These are phyloP conservation scores for Ametastegia equiseti DNA, from an alignment of 2,888 invertebrate genomes.

Conservation along the genomic window DNA sequence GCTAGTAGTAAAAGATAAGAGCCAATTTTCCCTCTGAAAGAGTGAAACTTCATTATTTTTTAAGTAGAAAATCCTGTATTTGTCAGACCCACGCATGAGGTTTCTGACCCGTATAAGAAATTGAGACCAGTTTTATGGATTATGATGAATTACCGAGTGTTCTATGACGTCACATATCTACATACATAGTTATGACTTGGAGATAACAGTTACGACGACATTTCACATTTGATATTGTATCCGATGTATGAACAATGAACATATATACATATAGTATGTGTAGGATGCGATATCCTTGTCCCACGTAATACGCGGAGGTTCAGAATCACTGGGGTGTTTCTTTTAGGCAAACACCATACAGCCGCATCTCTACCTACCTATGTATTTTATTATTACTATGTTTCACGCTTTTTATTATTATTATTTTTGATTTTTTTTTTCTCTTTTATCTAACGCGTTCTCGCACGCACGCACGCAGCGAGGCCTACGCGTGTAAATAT, in stretches of 20 bases:
- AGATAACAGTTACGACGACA: not conserved
- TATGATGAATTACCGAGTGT: too few species aligned
- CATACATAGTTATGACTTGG: not conserved
- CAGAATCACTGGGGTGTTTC: not conserved
- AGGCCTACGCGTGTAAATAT: constrained; percentile 33
- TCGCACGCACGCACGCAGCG: not conserved
- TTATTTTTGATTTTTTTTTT: too few species aligned
- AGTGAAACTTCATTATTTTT: too few species aligned
- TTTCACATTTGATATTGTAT: not conserved
- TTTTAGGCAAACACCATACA: not conserved
- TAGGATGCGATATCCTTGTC: constrained; percentile 10
- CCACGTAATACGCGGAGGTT: not conserved
- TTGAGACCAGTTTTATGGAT: too few species aligned
- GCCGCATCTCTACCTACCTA: too few species aligned
- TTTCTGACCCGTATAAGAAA: too few species aligned
- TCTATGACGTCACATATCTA: too few species aligned
- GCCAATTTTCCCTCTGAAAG: too few species aligned
- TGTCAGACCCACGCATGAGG: too few species aligned
- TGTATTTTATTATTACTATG: too few species aligned
- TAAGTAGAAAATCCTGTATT: too few species aligned
- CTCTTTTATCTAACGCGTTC: not conserved
- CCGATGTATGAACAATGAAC: not conserved
- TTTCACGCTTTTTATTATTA: not conserved
- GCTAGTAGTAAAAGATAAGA: too few species aligned
- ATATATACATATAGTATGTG: not conserved